Evolutionary conservation across 2,797 vertebrate genomes (phyloP).

Genomic region (Calcarius lapponicus): DNA sequence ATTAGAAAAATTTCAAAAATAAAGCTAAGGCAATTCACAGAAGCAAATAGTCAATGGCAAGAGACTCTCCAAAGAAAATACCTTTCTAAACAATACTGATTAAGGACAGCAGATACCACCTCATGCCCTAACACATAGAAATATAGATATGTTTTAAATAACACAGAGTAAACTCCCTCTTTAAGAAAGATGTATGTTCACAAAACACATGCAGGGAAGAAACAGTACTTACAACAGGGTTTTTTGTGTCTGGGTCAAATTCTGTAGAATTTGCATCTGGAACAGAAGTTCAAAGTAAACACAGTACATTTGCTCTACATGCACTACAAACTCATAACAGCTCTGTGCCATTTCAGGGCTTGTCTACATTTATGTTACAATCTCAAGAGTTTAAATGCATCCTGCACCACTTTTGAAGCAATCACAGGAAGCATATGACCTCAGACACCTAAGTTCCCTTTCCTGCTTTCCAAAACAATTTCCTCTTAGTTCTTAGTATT

Average conservation of each 20-base stretch:
- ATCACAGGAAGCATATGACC: not conserved
- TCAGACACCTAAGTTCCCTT: not conserved
- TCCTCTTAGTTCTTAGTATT: not conserved
- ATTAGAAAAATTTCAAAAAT: not conserved
- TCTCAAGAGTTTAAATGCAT: not conserved
- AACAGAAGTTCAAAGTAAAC: constrained; percentile 35
- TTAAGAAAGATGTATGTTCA: not conserved
- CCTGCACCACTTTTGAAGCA: not conserved
- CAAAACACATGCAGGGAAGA: not conserved
- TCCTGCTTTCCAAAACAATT: not conserved
- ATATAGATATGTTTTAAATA: not conserved
- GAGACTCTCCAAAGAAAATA: not conserved
- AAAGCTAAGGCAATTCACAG: not conserved
- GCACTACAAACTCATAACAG: not conserved
- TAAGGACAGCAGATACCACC: not conserved
- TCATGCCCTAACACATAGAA: not conserved
- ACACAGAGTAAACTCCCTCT: not conserved
- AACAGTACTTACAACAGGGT: constrained; percentile 77
- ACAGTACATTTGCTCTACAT: not conserved
- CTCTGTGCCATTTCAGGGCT: not conserved
- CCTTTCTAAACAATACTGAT: not conserved
- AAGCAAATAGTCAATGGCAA: not conserved
- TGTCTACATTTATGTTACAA: not conserved
- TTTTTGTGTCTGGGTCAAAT: constrained; percentile 75
- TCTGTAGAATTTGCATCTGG: constrained; percentile 83